These are phyloP conservation scores for Clivina fossor DNA, from an alignment of 2,888 invertebrate genomes.

Conservation along the genomic window DNA sequence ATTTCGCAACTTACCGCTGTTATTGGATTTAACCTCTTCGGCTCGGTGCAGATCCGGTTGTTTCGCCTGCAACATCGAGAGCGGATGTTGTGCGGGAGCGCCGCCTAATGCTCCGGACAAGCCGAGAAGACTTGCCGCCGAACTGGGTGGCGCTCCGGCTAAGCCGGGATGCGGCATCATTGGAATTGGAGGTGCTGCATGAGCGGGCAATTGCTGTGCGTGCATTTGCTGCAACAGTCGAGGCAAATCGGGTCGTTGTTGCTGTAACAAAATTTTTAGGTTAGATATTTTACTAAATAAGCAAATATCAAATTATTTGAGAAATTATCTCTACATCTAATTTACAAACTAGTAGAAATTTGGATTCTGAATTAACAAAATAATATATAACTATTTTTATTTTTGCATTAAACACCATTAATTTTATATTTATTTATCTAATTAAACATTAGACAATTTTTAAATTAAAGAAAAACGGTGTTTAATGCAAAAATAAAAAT, in stretches of 20 bases:
- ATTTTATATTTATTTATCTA: too few species aligned
- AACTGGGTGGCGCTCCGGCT: slow-evolving; percentile 57
- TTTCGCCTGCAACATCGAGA: slow-evolving; percentile 75
- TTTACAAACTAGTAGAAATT: too few species aligned
- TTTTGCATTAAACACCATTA: too few species aligned
- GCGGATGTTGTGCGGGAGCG: slow-evolving; percentile 69
- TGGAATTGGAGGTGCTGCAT: slow-evolving; percentile 71
- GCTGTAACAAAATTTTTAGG: too few species aligned
- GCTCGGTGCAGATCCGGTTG: slow-evolving; percentile 77
- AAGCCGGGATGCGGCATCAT: slow-evolving; percentile 70
- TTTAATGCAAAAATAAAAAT: too few species aligned
- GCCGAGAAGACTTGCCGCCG: slow-evolving; percentile 62
- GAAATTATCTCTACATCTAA: too few species aligned
- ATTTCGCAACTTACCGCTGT: slow-evolving; percentile 65
- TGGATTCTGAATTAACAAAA: too few species aligned
- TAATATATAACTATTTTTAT: too few species aligned
- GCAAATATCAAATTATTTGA: too few species aligned
- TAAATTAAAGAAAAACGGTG: too few species aligned
- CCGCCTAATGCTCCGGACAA: slow-evolving; percentile 65
- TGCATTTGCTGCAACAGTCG: slow-evolving; percentile 90
- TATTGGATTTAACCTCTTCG: slow-evolving; percentile 69
- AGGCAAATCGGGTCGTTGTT: slow-evolving; percentile 83
- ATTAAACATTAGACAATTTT: too few species aligned
- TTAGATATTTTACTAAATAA: too few species aligned
- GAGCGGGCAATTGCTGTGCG: slow-evolving; percentile 73